These are phyloP conservation scores for Sphaeridia pumilis DNA, from an alignment of 2,888 invertebrate species.

Conservation along the genomic window DNA sequence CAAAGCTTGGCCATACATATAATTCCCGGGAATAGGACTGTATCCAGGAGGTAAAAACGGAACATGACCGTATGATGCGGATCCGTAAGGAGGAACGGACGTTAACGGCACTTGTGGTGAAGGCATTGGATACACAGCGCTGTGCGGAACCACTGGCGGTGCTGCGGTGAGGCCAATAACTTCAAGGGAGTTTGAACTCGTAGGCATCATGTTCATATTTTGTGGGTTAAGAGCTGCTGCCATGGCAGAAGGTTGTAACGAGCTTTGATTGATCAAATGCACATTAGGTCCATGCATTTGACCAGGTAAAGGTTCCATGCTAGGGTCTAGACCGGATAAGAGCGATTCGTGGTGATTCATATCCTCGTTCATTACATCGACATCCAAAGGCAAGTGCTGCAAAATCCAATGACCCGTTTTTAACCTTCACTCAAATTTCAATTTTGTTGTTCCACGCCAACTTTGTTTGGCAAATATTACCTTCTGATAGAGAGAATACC, in stretches of 20 bases:
- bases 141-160: slow-evolving; percentile 24
- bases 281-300: too few species aligned
- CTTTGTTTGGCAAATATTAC: too few species aligned
- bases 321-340: slow-evolving; percentile 24
- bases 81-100: slow-evolving; percentile 28
- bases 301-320: slow-evolving; percentile 36
- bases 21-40: slow-evolving; percentile 32
- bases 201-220: too few species aligned
- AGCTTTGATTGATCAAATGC: too few species aligned
- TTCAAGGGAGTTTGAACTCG: too few species aligned
- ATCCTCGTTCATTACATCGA: slow-evolving; percentile 34
- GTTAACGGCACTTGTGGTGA: slow-evolving; percentile 27
- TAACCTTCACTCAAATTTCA: too few species aligned
- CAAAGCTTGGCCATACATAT: slow-evolving; percentile 30
- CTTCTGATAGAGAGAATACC: slow-evolving; percentile 84
- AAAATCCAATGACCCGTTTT: too few species aligned
- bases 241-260: too few species aligned
- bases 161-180: too few species aligned
- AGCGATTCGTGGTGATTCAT: slow-evolving; percentile 30
- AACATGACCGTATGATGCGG: slow-evolving; percentile 29
- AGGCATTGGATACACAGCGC: slow-evolving; percentile 27
- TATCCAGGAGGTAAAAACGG: slow-evolving; percentile 32
- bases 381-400: slow-evolving; percentile 34
- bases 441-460: too few species aligned
- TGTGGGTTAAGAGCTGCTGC: too few species aligned